Base-by-base conservation (phyloP, 2,888 invertebrate genomes). In the Sinhomidia bicolor region DNA sequence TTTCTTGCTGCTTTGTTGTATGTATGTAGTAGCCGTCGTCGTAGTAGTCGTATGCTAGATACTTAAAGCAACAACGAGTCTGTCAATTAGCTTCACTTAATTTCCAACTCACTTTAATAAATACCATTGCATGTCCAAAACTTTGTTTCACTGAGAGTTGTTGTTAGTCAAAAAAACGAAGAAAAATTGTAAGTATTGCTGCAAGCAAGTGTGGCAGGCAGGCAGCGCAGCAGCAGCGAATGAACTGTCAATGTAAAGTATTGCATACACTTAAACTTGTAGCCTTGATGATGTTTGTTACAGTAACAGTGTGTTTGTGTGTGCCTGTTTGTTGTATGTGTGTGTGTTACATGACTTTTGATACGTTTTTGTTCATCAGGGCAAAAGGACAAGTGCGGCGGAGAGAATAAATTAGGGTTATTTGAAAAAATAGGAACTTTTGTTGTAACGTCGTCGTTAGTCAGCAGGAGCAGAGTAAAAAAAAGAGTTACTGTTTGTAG, bases 81-180 rank as follows among this genome's bases (percentile, higher is more conserved):
- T 84, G 84, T 84, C 84, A 84, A 84, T 84, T 84, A 84, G 84
- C 60, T 76, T 84, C 76, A 76, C 84, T 84, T 84, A 76, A 84
- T 76, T 82, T 51, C 32, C 47, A 83, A 81, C 41, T 81, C 82
- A 82, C 68, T 26, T 74, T 47, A 71, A 83, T 71, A 83, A 71
- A 36, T 71, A 29, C 17, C 54, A 83, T 83, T 83, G 83, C 83
- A 83, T 83, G 83, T 83, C 57, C 54, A 71, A 80, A 83, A 82
- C 68, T 82, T 82, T 68, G 82, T 47, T 65, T 68, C 80, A 17
- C 36, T 12, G 62, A 74, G 47, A 74, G n/a, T n/a, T n/a, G 74
- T 74, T 74, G 47, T 47, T 74, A 74, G 74, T 74, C 74, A 47
- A 74, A 74, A 44, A 17, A 71, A 71, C 12, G 26, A 74, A 57